Conservation (phyloP, 2,888 invertebrate species). For the Synergus umbraculus region DNA sequence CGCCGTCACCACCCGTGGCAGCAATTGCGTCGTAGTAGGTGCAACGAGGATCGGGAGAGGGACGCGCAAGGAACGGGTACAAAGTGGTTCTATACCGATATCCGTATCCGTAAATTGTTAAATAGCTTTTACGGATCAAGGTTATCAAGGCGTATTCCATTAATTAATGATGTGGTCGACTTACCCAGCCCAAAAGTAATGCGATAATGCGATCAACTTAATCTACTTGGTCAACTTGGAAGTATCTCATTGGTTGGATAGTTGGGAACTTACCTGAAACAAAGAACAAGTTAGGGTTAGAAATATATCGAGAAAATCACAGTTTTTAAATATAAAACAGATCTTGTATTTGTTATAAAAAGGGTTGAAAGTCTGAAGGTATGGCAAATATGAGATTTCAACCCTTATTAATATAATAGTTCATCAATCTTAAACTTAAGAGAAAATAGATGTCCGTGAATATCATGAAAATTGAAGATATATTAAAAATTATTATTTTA, state of each 20-base stretch:
- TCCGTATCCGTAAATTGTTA: neutral
- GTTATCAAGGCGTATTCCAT: neutral
- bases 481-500: neutral
- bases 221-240: neutral
- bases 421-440: too few relatives aligned
- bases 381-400: too few relatives aligned
- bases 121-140: neutral
- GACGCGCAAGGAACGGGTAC: neutral
- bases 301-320: neutral
- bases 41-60: neutral
- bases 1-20: slow-evolving; percentile 8
- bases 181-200: neutral
- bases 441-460: neutral
- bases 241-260: slow-evolving; percentile 14
- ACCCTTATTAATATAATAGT: too few relatives aligned
- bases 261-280: slow-evolving; percentile 17
- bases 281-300: slow-evolving; percentile 1
- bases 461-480: neutral
- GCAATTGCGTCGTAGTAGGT: slow-evolving; percentile 23
- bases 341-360: too few relatives aligned
- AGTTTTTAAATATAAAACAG: neutral
- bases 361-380: too few relatives aligned
- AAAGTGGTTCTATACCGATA: neutral
- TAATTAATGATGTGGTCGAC: neutral
- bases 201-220: neutral